phyloP scores from a whole-genome alignment of 2,797 vertebrate species.

The Bradypus variegatus region DNA sequence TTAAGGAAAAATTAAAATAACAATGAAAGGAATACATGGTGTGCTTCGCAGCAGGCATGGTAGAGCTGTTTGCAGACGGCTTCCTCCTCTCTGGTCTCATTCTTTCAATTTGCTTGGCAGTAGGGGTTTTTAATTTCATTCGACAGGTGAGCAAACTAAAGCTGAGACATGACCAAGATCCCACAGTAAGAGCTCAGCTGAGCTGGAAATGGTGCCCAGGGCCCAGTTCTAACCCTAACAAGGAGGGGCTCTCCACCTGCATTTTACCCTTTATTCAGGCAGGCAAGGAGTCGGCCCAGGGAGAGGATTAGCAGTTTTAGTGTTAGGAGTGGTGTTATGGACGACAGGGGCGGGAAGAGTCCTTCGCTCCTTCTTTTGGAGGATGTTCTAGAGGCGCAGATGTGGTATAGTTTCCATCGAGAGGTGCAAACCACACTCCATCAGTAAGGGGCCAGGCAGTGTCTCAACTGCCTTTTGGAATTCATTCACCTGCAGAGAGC shows the following conservation, averaged over 20 bases:
- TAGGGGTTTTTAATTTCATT: not conserved
- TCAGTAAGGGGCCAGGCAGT: not conserved
- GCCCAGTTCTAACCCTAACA: not conserved
- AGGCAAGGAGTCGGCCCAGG: rapidly evolving
- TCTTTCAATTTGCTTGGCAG: not conserved
- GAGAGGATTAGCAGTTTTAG: no score
- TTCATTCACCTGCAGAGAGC: not conserved
- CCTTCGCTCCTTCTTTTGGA: not conserved
- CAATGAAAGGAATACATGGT: not conserved
- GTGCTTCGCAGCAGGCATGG: rapidly evolving
- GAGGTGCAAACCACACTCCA: not conserved
- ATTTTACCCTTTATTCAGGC: not conserved
- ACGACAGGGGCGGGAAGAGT: not conserved
- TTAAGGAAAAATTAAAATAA: no score
- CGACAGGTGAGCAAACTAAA: not conserved
- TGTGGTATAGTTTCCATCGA: no score
- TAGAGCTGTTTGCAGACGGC: rapidly evolving
- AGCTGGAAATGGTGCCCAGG: not conserved
- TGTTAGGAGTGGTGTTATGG: not conserved
- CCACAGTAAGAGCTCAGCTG: rapidly evolving
- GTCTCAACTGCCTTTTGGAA: not conserved
- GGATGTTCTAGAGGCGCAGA: not conserved
- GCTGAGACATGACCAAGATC: not conserved
- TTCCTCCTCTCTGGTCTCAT: rapidly evolving
- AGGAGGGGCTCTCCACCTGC: not conserved